Evolutionary conservation across 2,113 vertebrate genomes (phyloP).

Genomic region (Haemorhous mexicanus): DNA sequence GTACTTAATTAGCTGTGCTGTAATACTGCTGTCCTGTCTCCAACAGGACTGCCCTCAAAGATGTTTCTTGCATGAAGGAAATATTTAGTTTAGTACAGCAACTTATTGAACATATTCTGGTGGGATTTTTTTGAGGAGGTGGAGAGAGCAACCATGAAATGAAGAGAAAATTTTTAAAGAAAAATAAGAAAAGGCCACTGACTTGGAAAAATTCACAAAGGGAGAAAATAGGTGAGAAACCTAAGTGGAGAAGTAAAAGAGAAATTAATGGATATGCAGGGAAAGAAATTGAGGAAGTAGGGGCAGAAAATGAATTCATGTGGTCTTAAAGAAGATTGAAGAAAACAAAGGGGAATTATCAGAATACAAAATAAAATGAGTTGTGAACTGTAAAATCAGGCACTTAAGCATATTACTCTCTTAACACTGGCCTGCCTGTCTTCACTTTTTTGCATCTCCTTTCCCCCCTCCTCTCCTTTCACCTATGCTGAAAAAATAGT

Average conservation of each 20-base stretch:
- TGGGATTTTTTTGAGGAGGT: accelerated
- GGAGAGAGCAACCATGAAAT: not conserved
- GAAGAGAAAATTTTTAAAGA: not conserved
- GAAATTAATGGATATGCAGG: not conserved
- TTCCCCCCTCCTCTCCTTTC: not conserved
- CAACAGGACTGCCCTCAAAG: not conserved
- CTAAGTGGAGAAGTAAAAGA: not conserved
- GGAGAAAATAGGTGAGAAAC: not conserved
- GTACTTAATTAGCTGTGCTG: slow-evolving; percentile 13
- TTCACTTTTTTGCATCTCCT: not conserved
- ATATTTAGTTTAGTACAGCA: not conserved
- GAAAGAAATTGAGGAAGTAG: not conserved
- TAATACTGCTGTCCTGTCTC: not conserved
- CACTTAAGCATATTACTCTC: not conserved
- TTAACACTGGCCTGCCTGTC: not conserved
- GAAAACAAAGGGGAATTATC: not conserved
- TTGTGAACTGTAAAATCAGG: not conserved
- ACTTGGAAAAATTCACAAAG: not conserved
- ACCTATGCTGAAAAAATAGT: not conserved
- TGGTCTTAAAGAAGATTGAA: not conserved
- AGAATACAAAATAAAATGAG: not conserved
- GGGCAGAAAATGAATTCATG: not conserved
- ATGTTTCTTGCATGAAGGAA: not conserved
- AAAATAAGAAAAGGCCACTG: not conserved
- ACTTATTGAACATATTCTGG: not conserved